phyloP scores from a whole-genome alignment of 2,888 invertebrate genomes.

The Gari tellinella region DNA sequence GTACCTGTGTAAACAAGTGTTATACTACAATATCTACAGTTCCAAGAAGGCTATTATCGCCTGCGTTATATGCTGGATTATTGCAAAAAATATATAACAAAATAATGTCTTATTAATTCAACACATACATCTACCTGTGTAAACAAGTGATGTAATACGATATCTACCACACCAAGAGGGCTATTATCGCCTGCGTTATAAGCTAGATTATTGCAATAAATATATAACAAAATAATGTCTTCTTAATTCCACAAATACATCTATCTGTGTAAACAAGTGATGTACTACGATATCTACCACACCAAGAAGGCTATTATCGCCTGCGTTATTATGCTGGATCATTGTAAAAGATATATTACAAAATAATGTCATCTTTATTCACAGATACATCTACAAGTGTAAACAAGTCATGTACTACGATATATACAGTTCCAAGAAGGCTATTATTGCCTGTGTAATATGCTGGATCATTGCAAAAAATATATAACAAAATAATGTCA shows the following conservation, averaged over 20 bases:
- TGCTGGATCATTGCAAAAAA: slow-evolving; percentile 54
- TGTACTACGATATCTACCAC: slow-evolving; percentile 44
- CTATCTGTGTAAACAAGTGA: slow-evolving; percentile 41
- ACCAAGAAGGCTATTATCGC: slow-evolving; percentile 18
- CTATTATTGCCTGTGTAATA: slow-evolving; percentile 25
- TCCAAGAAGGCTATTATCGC: slow-evolving; percentile 17
- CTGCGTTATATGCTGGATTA: slow-evolving; percentile 42
- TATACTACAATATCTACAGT: slow-evolving; percentile 45
- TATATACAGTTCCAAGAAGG: slow-evolving; percentile 36
- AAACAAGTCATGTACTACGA: slow-evolving; percentile 32
- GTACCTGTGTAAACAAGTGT: slow-evolving; percentile 45
- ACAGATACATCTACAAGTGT: slow-evolving; percentile 50
- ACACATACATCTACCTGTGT: slow-evolving; percentile 50
- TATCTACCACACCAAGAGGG: slow-evolving; percentile 35
- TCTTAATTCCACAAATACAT: slow-evolving; percentile 25
- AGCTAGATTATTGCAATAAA: slow-evolving; percentile 49
- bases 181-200: slow-evolving; percentile 26
- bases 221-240: too few species aligned
- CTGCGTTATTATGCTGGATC: slow-evolving; percentile 43
- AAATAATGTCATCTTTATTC: too few species aligned
- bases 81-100: too few species aligned
- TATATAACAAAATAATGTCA: too few species aligned
- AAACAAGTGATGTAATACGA: slow-evolving; percentile 32
- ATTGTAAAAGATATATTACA: too few species aligned
- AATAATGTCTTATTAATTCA: not conserved